Evolutionary conservation across 2,888 invertebrate species (phyloP).

Genomic region (Deilephila porcellus): DNA sequence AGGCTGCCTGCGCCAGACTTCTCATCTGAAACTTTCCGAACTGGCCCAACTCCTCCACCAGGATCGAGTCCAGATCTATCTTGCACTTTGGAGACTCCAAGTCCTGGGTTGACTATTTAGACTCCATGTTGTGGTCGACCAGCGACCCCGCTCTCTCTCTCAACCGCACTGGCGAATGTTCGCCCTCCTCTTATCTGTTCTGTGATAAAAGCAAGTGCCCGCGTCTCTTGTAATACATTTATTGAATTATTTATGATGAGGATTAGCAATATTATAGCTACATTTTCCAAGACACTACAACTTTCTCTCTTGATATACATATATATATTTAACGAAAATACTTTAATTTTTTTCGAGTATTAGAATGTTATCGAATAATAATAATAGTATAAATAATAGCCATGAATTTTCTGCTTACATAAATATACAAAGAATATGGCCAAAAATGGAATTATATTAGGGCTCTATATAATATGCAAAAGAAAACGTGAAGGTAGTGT

Average conservation of each 20-base stretch:
- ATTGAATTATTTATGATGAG: conserved; percentile 10
- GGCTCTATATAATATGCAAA: too few relatives aligned
- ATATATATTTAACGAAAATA: too few relatives aligned
- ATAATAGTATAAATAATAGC: too few relatives aligned
- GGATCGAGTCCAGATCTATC: conserved; percentile 51
- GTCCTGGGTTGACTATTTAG: neutral
- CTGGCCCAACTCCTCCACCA: conserved; percentile 55
- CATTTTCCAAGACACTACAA: too few relatives aligned
- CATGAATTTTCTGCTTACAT: too few relatives aligned
- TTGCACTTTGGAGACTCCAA: conserved; percentile 24
- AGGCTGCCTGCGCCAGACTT: conserved; percentile 39
- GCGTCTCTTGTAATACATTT: neutral
- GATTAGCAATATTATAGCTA: neutral
- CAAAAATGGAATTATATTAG: too few relatives aligned
- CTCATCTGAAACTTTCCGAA: conserved; percentile 53
- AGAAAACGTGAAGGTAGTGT: too few relatives aligned
- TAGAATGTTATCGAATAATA: too few relatives aligned
- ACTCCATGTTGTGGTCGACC: conserved; percentile 11
- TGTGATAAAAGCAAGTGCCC: neutral
- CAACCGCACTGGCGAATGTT: neutral
- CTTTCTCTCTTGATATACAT: too few relatives aligned
- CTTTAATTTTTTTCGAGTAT: too few relatives aligned
- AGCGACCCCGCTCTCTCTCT: neutral
- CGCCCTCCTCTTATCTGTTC: neutral
- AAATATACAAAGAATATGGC: too few relatives aligned